These are phyloP conservation scores for Dendroctonus valens DNA, from an alignment of 1,140 invertebrate species.

Conservation along the genomic window DNA sequence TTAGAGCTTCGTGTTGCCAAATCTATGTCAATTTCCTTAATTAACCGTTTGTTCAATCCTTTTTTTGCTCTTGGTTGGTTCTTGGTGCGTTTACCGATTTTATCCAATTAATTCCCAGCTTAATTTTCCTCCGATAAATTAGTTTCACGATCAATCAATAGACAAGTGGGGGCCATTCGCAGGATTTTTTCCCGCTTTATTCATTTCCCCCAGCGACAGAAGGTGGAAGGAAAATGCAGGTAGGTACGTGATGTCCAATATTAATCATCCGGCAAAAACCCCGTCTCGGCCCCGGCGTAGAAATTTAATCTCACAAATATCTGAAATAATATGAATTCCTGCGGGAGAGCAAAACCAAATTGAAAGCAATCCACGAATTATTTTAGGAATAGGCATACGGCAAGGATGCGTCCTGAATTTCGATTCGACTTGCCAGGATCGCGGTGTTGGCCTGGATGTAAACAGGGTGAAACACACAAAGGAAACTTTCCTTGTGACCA, in stretches of 20 bases:
- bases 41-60: too few species aligned
- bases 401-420: constrained; percentile 33
- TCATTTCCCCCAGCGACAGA: constrained; percentile 1
- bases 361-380: constrained; percentile 45
- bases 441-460: neutral
- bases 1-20: too few species aligned
- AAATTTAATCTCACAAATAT: constrained; percentile 44
- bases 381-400: constrained; percentile 44
- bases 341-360: constrained; percentile 39
- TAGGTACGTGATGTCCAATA: constrained; percentile 32
- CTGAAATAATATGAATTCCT: constrained; percentile 43
- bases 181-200: neutral
- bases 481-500: too few species aligned
- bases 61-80: too few species aligned
- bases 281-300: constrained; percentile 6
- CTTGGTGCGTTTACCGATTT: too few species aligned
- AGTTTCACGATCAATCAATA: too few species aligned
- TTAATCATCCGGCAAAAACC: constrained; percentile 24
- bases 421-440: constrained; percentile 17
- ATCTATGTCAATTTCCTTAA: too few species aligned
- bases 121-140: too few species aligned
- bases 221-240: constrained; percentile 4
- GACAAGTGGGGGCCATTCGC: neutral
- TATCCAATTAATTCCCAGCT: too few species aligned
- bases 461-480: neutral